phyloP scores from a whole-genome alignment of 1,140 invertebrate species.

The Drosophila bocki region DNA sequence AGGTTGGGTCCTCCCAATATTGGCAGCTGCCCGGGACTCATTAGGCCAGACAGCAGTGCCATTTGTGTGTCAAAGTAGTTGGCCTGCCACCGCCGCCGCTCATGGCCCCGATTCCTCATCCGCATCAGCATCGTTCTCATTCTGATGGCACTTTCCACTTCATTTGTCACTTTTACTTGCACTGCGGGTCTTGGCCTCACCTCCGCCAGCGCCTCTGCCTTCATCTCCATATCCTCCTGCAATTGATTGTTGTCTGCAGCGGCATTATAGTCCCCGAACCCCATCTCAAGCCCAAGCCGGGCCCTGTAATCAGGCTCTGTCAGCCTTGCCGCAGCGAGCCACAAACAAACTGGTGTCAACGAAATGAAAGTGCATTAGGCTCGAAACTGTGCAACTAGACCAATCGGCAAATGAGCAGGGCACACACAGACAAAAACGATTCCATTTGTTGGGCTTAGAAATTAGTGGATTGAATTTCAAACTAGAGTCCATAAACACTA shows the following conservation, averaged over 20 bases:
- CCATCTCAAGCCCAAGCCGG: constrained; percentile 10
- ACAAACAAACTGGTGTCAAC: constrained; percentile 70
- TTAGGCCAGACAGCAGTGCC: constrained; percentile 43
- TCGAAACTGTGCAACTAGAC: constrained; percentile 50
- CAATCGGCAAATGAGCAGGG: constrained; percentile 35
- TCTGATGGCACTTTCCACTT: constrained; percentile 74
- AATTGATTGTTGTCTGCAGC: constrained; percentile 74
- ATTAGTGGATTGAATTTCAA: not conserved
- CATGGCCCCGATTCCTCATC: constrained; percentile 23
- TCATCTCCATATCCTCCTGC: constrained; percentile 28
- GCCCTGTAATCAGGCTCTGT: constrained; percentile 63
- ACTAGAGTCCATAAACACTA: not conserved
- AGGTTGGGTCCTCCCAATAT: constrained; percentile 56
- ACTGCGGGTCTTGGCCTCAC: constrained; percentile 58
- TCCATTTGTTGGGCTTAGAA: not conserved
- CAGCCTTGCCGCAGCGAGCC: constrained; percentile 68
- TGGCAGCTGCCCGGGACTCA: constrained; percentile 58
- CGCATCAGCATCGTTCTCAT: constrained; percentile 44
- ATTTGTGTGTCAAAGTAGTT: constrained; percentile 63
- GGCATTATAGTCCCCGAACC: constrained; percentile 41
- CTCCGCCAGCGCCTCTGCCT: not conserved
- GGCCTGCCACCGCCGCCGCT: constrained; percentile 33
- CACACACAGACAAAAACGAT: constrained; percentile 15
- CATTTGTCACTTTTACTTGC: constrained; percentile 83
- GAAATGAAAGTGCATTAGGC: constrained; percentile 74